These are phyloP conservation scores for Galeopterus variegatus DNA, from an alignment of 2,113 vertebrate genomes.

Conservation along the genomic window DNA sequence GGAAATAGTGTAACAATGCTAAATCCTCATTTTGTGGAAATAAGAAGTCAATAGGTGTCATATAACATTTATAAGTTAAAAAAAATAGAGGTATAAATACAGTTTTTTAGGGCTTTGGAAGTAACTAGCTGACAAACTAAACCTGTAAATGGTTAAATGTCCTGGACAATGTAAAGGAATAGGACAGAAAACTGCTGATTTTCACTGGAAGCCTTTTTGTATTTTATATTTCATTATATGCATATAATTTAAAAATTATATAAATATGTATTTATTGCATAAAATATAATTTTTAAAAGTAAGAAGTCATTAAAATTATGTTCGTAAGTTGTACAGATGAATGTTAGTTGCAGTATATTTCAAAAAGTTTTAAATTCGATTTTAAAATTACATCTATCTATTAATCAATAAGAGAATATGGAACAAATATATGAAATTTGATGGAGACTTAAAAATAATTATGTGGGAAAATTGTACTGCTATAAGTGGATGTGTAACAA, in stretches of 20 bases:
- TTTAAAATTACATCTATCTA: not conserved
- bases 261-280: not conserved
- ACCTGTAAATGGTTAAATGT: not conserved
- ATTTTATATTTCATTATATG: not conserved
- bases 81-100: not conserved
- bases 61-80: not conserved
- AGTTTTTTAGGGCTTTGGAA: not conserved
- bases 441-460: not conserved
- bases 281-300: not conserved
- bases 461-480: not conserved
- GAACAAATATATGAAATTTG: not conserved
- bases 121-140: not conserved
- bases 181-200: not conserved
- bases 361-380: not conserved
- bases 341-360: not conserved
- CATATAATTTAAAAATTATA: not conserved
- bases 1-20: not conserved
- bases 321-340: not conserved
- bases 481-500: not conserved
- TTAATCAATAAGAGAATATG: not conserved
- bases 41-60: not conserved
- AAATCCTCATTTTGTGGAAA: not conserved
- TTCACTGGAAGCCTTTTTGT: not conserved
- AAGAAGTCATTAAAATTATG: not conserved
- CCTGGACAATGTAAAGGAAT: not conserved